phyloP scores from a whole-genome alignment of 1,140 invertebrate species.

The Listronotus oregonensis region DNA sequence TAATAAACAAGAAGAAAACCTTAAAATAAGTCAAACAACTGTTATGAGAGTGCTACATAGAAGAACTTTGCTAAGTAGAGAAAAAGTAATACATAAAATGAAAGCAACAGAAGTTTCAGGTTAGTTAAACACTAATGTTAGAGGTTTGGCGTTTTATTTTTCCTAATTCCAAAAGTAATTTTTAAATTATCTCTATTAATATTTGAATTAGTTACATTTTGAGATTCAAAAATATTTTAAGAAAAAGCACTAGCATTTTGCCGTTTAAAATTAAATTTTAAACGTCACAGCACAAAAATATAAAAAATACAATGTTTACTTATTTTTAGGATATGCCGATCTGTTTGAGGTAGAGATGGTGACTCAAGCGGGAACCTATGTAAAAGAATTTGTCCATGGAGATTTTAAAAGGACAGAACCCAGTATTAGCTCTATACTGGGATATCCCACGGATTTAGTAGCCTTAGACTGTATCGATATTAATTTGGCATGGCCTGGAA shows the following conservation, averaged over 20 bases:
- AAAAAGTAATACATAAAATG: conserved; percentile 68
- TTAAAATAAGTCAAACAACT: conserved; percentile 69
- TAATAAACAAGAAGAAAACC: conserved; percentile 28
- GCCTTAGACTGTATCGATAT: conserved; percentile 72
- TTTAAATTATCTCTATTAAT: too few species aligned
- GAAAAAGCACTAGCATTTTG: too few species aligned
- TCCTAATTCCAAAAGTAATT: conserved; percentile 2
- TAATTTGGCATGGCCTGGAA: conserved; percentile 69
- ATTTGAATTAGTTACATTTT: too few species aligned
- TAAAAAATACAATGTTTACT: not conserved
- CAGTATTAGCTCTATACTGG: conserved; percentile 60
- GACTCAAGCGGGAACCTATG: conserved; percentile 93
- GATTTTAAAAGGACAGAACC: conserved; percentile 89
- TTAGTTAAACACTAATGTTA: conserved; percentile 27
- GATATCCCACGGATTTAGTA: conserved; percentile 75
- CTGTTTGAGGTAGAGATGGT: conserved; percentile 72
- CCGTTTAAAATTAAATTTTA: too few species aligned
- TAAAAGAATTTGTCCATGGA: conserved; percentile 97
- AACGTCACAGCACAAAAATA: too few species aligned
- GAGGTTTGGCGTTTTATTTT: too few species aligned
- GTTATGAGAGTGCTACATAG: conserved; percentile 86
- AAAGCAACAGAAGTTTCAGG: conserved; percentile 58
- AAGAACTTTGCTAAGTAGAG: conserved; percentile 70
- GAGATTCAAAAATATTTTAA: too few species aligned
- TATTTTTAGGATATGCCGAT: conserved; percentile 56